Evolutionary conservation across 2,888 invertebrate species (phyloP).

Genomic region (Eurytoma adleriae): DNA sequence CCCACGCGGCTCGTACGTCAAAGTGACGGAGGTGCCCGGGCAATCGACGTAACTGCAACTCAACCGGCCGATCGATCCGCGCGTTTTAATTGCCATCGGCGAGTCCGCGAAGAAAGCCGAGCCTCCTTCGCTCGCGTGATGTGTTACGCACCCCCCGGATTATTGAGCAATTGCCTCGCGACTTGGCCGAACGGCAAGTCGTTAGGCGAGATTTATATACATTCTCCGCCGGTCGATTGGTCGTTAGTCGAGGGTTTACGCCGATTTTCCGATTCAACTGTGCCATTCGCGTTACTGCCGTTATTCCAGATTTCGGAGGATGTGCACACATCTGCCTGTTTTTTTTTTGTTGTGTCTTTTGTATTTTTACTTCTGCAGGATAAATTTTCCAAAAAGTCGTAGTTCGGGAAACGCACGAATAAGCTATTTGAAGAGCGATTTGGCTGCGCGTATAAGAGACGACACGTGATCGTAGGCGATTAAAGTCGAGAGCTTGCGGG

Average conservation of each 20-base stretch:
- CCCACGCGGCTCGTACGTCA: neutral
- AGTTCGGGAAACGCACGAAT: too few relatives aligned
- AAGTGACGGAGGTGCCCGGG: neutral
- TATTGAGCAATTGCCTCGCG: neutral
- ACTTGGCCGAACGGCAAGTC: neutral
- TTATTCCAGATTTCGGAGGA: neutral
- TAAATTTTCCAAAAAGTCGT: too few relatives aligned
- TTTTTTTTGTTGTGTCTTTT: too few relatives aligned
- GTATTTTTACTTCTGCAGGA: too few relatives aligned
- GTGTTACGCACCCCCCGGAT: neutral
- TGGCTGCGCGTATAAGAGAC: too few relatives aligned
- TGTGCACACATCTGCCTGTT: neutral
- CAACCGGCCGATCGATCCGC: neutral
- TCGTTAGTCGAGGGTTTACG: neutral
- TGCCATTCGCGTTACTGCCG: neutral
- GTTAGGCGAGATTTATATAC: neutral
- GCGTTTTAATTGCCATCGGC: neutral
- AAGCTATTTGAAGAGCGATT: too few relatives aligned
- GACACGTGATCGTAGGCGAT: too few relatives aligned
- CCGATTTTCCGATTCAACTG: neutral
- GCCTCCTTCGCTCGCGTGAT: neutral
- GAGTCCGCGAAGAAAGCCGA: neutral
- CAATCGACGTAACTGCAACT: constrained; percentile 11
- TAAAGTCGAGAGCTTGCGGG: too few relatives aligned
- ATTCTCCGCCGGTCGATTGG: neutral